Evolutionary conservation across 2,113 vertebrate species (phyloP), one percentile per base, ranked within the genome.

Genomic region (Corythornis cristatus): DNA sequence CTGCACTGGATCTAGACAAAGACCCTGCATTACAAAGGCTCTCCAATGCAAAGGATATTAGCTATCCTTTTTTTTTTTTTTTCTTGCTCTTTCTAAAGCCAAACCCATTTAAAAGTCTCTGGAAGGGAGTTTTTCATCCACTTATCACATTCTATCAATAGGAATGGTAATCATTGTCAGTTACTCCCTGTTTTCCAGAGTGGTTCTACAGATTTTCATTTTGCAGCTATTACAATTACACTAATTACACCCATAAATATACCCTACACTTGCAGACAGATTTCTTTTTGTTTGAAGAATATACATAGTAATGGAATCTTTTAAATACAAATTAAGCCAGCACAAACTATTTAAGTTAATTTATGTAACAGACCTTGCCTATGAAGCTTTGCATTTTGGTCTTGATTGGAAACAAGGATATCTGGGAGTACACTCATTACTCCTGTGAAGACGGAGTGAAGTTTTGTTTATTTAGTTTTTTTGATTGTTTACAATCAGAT

Each of bases 221-320:
- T 93, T 91, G 64, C 58, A 88, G 67, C 78, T 88, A 62, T 92
- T 95, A 73, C 71, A 89, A 60, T 96, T 92, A 64, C 31, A 40
- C 42, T 94, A 89, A 95, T 93, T 96, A 83, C 67, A 62, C 51
- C 80, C 67, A 83, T 89, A 92, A 92, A 88, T 82, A 60, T 57
- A 92, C 71, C 28, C 70, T 37, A 33, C 20, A 53, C 62, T 83
- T 48, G 58, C 64, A 66, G 78, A 60, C 53, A 73, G 71, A 93
- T 87, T 92, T 87, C 28, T 67, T 93, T 93, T 92, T 85, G 67
- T 92, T 92, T 93, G 89, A 94, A 76, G 72, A 89, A 85, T 92
- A 33, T 48, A n/a, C 35, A 25, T 83, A 37, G 43, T 92, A 88
- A 93, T 90, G 65, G 35, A 19, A 79, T 89, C n/a, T 85, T 93